Evolutionary conservation across 2,113 vertebrate species (phyloP).

Genomic region (Cnemophilus loriae): DNA sequence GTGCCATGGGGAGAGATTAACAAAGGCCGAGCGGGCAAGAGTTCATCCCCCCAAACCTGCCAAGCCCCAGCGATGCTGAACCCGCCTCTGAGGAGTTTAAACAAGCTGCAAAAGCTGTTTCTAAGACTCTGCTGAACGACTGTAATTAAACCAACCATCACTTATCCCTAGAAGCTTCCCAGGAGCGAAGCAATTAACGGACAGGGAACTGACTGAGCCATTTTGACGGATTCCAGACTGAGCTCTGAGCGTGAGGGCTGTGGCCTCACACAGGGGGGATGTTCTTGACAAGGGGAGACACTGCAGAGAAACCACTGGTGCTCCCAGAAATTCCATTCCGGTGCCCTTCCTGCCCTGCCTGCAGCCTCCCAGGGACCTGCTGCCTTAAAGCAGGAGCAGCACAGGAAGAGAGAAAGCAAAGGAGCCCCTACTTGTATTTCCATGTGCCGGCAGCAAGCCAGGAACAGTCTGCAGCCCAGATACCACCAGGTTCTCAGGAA

Average conservation of each 20-base stretch:
- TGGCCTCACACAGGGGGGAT: rapidly evolving
- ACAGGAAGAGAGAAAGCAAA: not conserved
- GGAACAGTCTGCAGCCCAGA: slow-evolving; percentile 81
- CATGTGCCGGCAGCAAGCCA: slow-evolving; percentile 66
- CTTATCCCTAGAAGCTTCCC: not conserved
- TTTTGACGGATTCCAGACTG: not conserved
- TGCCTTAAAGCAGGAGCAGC: not conserved
- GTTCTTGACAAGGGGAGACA: not conserved
- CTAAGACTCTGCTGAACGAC: not conserved
- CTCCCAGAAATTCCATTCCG: not conserved
- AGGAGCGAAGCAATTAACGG: not conserved
- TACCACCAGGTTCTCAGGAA: slow-evolving; percentile 85
- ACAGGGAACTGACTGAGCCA: not conserved
- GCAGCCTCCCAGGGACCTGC: not conserved
- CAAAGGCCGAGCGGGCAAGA: rapidly evolving
- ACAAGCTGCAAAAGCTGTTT: not conserved
- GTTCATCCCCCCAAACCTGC: not conserved
- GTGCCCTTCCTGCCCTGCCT: not conserved
- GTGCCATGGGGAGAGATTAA: not conserved
- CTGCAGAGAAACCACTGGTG: not conserved
- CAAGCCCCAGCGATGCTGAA: not conserved
- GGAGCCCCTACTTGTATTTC: slow-evolving; percentile 57
- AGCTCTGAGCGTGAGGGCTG: not conserved
- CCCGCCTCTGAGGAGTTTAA: not conserved
- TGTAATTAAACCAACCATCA: not conserved